These are phyloP conservation scores for Drosophila bocki DNA, from an alignment of 1,140 invertebrate genomes.

Conservation along the genomic window DNA sequence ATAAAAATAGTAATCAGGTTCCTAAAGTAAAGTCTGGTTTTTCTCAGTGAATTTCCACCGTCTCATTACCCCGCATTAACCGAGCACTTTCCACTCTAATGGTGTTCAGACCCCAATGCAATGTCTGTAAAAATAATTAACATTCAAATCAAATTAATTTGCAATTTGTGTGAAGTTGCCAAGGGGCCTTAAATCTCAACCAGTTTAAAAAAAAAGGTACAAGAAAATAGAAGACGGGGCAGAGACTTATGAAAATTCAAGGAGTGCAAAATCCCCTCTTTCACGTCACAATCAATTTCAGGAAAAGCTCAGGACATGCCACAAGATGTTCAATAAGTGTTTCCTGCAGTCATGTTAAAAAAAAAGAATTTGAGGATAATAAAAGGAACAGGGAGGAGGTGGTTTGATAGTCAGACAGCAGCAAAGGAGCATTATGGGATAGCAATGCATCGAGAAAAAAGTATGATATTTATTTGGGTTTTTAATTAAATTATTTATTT, in stretches of 20 bases:
- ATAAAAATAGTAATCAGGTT: background rate
- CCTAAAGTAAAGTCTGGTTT: background rate
- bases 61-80: constrained; percentile 2
- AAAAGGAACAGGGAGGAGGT: no score
- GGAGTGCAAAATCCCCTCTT: background rate
- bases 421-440: background rate
- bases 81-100: constrained; percentile 8
- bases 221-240: background rate
- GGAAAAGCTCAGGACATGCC: constrained; percentile 9
- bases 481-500: background rate
- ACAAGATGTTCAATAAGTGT: constrained; percentile 70
- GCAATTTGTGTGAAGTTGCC: constrained; percentile 50
- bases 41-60: constrained; percentile 1
- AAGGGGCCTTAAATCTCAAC: constrained; percentile 1
- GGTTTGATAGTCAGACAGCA: constrained; percentile 5
- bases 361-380: background rate
- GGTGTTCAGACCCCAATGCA: background rate
- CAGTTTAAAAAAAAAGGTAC: background rate
- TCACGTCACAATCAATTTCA: constrained; percentile 48
- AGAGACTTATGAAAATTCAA: constrained; percentile 1
- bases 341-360: constrained; percentile 39
- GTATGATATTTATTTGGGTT: background rate
- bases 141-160: constrained; percentile 74
- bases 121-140: constrained; percentile 66
- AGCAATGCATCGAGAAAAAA: background rate